Base-by-base conservation (phyloP, 2,113 vertebrate species). In the Scomber japonicus region DNA sequence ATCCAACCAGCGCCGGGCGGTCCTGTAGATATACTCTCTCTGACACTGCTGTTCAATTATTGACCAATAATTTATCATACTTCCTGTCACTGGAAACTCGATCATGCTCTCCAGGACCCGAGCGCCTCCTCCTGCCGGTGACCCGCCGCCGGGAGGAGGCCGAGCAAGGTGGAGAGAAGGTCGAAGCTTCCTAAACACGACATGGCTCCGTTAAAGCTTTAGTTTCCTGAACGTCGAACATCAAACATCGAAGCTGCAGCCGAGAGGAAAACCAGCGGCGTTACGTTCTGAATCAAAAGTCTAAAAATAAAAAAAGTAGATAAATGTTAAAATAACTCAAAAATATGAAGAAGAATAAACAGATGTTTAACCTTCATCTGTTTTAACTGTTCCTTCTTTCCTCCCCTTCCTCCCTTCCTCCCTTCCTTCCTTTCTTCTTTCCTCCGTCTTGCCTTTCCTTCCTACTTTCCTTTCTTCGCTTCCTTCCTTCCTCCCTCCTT, bases 41-140 rank as follows among this genome's bases (percentile, higher is more conserved):
- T 82, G 79, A 88, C 81, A 78, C 78, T 78, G 66, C 45, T 77
- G 72, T 73, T 95, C 84, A 95, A 94, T 94, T 94, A 95, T 94
- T 94, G 93, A 94, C 93, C 76, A 85, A 94, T 95, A 92, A 94
- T 94, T 94, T 84, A 94, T 93, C 93, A 95, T 93, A 93, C 94
- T 94, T 92, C 76, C 86, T 89, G 92, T 95, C 93, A 92, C 55
- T 71, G 76, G 71, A 88, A 91, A 87, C 83, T 86, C 87, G 86
- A 86, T 92, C 87, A 93, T 50, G 75, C 86, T 90, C 82, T 55
- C 59, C 80, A 77, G 87, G 89, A 80, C 61, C 6, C 48, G 59
- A 2, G 17, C 4, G 67, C 67, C 84, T 62, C 67, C 68, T 71
- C 53, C 62, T 65, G 66, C 61, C 64, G 55, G 75, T 83, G 86